Base-by-base conservation (phyloP, 2,797 vertebrate species). In the Notoglanidium macrostoma region DNA sequence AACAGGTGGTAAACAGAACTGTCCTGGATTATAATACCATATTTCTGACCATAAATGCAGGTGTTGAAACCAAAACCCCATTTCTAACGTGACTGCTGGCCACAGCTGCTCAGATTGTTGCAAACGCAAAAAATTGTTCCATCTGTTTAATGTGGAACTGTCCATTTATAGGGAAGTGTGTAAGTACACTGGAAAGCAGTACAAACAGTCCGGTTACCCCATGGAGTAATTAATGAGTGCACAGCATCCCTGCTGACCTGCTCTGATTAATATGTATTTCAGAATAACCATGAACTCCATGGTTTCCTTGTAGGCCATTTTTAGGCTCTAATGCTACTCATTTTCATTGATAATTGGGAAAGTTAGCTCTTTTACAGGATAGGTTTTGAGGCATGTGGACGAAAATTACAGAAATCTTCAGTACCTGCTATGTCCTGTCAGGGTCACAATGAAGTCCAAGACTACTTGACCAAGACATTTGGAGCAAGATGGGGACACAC, bases 51-150 rank as follows among this genome's bases (percentile, higher is more conserved):
- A 61, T 40, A 61, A 61, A 63, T 44, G 57, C 21, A 44, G 35
- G 32, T n/a, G 11, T 6, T 44, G 23, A 12, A 81, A 79, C 32
- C 7, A 2, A 54, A 79, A 44, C 14, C 78, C 23, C 57, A 44
- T 5, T 57, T 57, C 54, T 79, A 59, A 78, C n/a, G 10, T 3
- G 9, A 78, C 9, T 78, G 54, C 32, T 54, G 7, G 5, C 19
- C 6, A n/a, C 21, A 40, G 59, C 61, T 57, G 29, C 76, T 35
- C 26, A 67, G 61, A 65, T 21, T 44, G 29, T 57, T 83, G 59
- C 67, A 83, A 90, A 91, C 88, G 77, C 74, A 73, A 73, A 87
- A 92, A 85, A 85, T 87, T 76, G 88, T 67, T 54, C 72, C 32
- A 19, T 67, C 73, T 65, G 68, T 87, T 88, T 86, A 86, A 88